These are phyloP conservation scores for Australoheros scitulus DNA, from an alignment of 2,113 vertebrate genomes.

Conservation along the genomic window DNA sequence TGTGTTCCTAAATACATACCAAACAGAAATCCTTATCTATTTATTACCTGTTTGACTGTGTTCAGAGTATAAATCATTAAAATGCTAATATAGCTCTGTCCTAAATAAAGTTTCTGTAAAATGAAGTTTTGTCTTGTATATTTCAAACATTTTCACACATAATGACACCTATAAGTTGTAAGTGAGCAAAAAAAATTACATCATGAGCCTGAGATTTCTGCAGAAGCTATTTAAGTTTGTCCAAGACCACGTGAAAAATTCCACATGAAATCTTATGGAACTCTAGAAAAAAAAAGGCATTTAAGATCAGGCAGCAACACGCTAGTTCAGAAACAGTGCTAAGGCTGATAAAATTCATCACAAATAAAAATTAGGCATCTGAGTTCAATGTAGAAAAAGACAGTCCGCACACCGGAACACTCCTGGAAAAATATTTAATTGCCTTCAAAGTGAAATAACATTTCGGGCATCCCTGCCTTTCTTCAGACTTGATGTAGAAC, in stretches of 20 bases:
- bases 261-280: not conserved
- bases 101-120: constrained; percentile 40
- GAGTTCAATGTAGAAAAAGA: too few relatives aligned
- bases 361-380: not conserved
- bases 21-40: not conserved
- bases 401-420: too few relatives aligned
- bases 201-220: not conserved
- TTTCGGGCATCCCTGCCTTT: too few relatives aligned
- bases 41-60: not conserved
- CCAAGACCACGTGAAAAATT: not conserved
- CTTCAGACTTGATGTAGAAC: too few relatives aligned
- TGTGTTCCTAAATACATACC: constrained; percentile 9
- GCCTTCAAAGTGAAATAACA: too few relatives aligned
- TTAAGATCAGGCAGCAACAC: not conserved
- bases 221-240: not conserved
- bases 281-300: not conserved
- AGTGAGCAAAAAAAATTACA: too few relatives aligned
- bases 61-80: constrained; percentile 12
- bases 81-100: constrained; percentile 24
- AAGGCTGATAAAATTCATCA: not conserved
- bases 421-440: too few relatives aligned
- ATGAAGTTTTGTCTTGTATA: not conserved
- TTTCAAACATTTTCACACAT: not conserved
- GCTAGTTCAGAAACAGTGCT: not conserved
- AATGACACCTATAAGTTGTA: not conserved